These are phyloP conservation scores for Glyphotaelius pellucidus DNA, from an alignment of 2,888 invertebrate genomes.

Conservation along the genomic window DNA sequence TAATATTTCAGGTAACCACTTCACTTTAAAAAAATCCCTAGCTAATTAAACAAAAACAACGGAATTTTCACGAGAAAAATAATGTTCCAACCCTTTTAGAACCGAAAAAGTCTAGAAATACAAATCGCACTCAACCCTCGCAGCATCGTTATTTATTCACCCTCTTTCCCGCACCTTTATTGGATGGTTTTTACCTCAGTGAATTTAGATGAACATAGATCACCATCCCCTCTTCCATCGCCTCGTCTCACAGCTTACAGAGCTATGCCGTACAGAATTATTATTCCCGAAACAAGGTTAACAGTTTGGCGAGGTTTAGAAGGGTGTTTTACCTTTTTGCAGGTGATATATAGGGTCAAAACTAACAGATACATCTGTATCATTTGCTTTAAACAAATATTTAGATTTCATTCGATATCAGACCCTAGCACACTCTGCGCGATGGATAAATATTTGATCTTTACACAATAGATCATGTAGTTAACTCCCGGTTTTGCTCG, in stretches of 20 bases:
- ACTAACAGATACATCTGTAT: slow-evolving; percentile 12
- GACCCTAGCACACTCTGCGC: background rate
- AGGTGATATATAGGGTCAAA: slow-evolving; percentile 3
- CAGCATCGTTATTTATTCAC: slow-evolving; percentile 50
- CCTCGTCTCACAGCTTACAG: slow-evolving; percentile 56
- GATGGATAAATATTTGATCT: background rate
- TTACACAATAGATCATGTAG: background rate
- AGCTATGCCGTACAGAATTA: background rate
- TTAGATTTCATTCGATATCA: slow-evolving; percentile 21
- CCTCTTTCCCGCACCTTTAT: slow-evolving; percentile 50
- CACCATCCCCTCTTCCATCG: slow-evolving; percentile 6
- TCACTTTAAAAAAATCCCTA: background rate
- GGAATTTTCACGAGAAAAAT: background rate
- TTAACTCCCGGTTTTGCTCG: background rate
- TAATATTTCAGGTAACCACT: background rate
- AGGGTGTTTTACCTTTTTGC: slow-evolving; percentile 34
- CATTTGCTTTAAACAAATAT: slow-evolving; percentile 42
- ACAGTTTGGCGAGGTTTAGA: slow-evolving; percentile 16
- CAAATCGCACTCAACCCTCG: background rate
- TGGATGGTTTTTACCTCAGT: slow-evolving; percentile 57
- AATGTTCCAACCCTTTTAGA: background rate
- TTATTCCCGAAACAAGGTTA: slow-evolving; percentile 20
- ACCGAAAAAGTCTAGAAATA: background rate
- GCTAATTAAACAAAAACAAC: slow-evolving; percentile 2
- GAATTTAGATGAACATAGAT: slow-evolving; percentile 54